phyloP scores from a whole-genome alignment of 2,113 vertebrate species.

The Oophaga pumilio region DNA sequence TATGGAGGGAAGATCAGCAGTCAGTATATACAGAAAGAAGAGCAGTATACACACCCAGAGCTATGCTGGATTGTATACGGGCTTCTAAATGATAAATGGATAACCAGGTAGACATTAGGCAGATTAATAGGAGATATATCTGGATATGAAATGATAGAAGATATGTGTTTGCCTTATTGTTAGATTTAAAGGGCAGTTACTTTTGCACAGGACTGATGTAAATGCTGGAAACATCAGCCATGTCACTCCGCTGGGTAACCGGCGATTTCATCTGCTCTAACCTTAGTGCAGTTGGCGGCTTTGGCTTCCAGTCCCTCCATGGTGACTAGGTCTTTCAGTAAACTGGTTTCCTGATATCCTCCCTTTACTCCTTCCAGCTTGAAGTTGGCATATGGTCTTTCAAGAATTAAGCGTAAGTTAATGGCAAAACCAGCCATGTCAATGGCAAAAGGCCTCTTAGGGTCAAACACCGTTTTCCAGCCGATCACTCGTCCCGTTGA shows the following conservation, averaged over 20 bases:
- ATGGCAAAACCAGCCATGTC: constrained; percentile 90
- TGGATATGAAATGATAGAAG: no score
- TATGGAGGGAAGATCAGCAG: neutral
- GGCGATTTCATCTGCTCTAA: constrained; percentile 54
- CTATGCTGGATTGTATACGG: neutral
- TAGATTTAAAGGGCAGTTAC: neutral
- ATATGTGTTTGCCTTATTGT: neutral
- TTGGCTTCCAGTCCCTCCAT: constrained; percentile 83
- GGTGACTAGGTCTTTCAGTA: constrained; percentile 82
- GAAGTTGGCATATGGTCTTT: constrained; percentile 83
- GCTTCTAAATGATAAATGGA: no score
- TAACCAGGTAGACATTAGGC: no score
- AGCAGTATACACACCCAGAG: neutral
- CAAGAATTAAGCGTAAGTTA: constrained; percentile 80
- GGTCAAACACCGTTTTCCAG: constrained; percentile 86
- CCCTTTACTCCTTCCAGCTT: constrained; percentile 83
- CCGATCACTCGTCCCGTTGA: constrained; percentile 80
- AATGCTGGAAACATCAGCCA: no score
- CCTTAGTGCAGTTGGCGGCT: constrained; percentile 87
- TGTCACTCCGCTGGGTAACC: no score
- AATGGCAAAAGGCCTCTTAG: constrained; percentile 83
- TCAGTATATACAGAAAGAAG: neutral
- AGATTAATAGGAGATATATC: no score
- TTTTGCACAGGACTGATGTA: neutral
- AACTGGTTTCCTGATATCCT: constrained; percentile 85